Conservation (phyloP, 1,140 invertebrate genomes). For the Apis dorsata region DNA sequence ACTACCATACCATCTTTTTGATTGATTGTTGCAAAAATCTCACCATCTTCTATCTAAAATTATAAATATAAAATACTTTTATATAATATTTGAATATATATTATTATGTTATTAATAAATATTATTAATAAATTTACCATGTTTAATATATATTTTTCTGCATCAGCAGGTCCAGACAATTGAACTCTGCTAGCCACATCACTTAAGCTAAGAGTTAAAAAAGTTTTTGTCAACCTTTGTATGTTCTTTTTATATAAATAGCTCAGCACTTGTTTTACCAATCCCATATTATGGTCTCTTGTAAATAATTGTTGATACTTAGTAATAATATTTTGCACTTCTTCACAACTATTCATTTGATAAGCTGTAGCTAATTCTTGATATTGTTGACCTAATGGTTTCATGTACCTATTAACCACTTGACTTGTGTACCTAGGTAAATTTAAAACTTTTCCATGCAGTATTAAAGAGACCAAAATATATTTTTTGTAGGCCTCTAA, state of each 20-base stretch:
- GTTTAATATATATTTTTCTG: conserved; percentile 96
- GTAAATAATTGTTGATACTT: conserved; percentile 91
- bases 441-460: conserved; percentile 90
- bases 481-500: conserved; percentile 98
- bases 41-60: conserved; percentile 95
- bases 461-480: conserved; percentile 93
- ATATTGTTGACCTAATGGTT: conserved; percentile 94
- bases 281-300: conserved; percentile 92
- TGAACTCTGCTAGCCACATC: conserved; percentile 97
- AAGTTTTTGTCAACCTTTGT: conserved; percentile 97
- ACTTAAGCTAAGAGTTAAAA: conserved; percentile 94
- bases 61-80: not conserved
- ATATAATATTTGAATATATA: not conserved
- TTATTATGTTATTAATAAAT: not conserved
- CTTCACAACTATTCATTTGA: conserved; percentile 86
- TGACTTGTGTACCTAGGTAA: conserved; percentile 96
- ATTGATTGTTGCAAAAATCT: conserved; percentile 98
- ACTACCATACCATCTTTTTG: conserved; percentile 99
- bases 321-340: conserved; percentile 85
- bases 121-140: conserved; percentile 85
- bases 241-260: conserved; percentile 98
- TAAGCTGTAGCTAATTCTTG: conserved; percentile 93
- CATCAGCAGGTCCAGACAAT: conserved; percentile 89
- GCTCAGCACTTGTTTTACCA: conserved; percentile 91
- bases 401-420: conserved; percentile 89